Base-by-base conservation (phyloP, 2,113 vertebrate genomes). In the Dryoscopus gambensis region DNA sequence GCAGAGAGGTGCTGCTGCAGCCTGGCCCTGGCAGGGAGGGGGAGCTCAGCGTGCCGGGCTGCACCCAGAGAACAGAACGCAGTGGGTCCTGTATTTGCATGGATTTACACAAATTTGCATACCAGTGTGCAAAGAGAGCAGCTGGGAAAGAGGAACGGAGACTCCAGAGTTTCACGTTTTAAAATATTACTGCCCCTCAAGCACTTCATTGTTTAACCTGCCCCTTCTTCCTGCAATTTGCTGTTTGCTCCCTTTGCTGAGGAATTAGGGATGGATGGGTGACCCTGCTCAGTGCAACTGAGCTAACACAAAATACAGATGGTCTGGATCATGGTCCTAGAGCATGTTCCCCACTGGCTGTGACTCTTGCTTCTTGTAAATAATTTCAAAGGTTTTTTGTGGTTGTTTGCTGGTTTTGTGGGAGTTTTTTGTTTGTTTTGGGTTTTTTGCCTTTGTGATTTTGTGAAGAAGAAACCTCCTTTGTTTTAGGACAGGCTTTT, bases 101-200 rank as follows among this genome's bases (percentile, higher is more conserved):
- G 74, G 60, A 53, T 82, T 91, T 71, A 42, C 77, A 69, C 37
- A 60, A 47, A 87, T 79, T 75, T 92, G 46, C 63, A 50, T 47
- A 15, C 5, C 4, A 1, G 24, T 52, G 60, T 68, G 64, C 28
- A 44, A 52, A 74, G 55, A 46, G 22, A 92, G 31, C 82, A 63
- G 30, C 79, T 84, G 87, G 67, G 49, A 80, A 83, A 91, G 62
- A 50, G 59, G 39, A 85, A 46, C 6, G 56, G 42, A 78, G 52
- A 55, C 35, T 74, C 37, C 21, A 40, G 67, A 85, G 60, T 70
- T 90, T 40, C 1, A 9, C 40, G 49, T 39, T 85, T 80, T 33
- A n/a, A 62, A 49, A 44, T 57, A 11, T 27, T 67, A 17, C 4
- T 84, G 23, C 19, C 39, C 53, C 59, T 65, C 42, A 55, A 81